phyloP scores from a whole-genome alignment of 2,113 vertebrate genomes.

The Pelecanus crispus region DNA sequence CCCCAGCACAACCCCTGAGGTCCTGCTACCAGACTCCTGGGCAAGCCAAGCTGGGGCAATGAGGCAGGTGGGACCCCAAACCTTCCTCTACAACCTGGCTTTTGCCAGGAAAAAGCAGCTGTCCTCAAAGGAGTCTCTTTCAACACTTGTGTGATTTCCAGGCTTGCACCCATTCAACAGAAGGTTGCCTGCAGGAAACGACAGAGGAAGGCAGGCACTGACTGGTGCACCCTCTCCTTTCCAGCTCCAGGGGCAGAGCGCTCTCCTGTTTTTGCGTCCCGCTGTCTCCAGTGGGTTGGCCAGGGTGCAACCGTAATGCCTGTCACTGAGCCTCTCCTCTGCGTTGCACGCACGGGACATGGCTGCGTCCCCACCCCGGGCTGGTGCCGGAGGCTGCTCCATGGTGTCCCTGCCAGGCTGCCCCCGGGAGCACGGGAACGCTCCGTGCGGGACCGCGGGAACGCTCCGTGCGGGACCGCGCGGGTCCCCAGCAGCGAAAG shows the following conservation, averaged over 20 bases:
- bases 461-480: accelerated
- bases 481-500: accelerated
- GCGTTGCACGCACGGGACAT: accelerated
- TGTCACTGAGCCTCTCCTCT: accelerated
- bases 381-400: accelerated
- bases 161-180: not conserved
- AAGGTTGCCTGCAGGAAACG: not conserved
- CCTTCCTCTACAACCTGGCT: not conserved
- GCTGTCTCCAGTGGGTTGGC: not conserved
- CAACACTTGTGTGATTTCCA: not conserved
- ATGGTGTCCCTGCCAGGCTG: not conserved
- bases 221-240: not conserved
- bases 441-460: accelerated
- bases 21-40: not conserved
- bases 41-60: not conserved
- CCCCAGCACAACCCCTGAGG: not conserved
- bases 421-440: accelerated
- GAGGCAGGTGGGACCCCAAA: not conserved
- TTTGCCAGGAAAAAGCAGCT: not conserved
- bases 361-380: accelerated
- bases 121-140: not conserved
- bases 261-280: too few species aligned
- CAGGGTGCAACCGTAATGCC: accelerated
- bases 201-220: not conserved
- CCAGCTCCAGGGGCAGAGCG: too few species aligned